Base-by-base conservation (phyloP, 2,113 vertebrate genomes). In the Pelusios castaneus region DNA sequence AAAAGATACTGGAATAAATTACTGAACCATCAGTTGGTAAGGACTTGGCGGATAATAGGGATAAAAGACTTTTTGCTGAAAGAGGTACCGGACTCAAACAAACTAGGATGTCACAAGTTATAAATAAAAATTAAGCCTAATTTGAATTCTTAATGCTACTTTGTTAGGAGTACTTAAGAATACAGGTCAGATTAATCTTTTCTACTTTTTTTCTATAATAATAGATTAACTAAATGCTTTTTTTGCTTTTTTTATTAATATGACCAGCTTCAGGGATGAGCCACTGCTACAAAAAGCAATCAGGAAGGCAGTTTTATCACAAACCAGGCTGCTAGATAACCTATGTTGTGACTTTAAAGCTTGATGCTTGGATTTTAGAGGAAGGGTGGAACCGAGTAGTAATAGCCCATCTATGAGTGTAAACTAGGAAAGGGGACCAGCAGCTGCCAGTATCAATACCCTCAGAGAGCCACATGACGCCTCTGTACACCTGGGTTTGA, bases 381-480 rank as follows among this genome's bases (percentile, higher is more conserved):
- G 29, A 73, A n/a, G 19, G 41, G 0, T 2, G 76, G 88, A 3
- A 76, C 0, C 27, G 0, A 6, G 2, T 2, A 3, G 13, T 4
- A 34, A 0, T 2, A 0, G 2, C 27, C 2, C 13, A 0, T 4
- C 25, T 2, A 63, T 11, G 8, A 88, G 76, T 29, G 0, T 5
- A 47, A 70, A 4, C 1, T 10, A 49, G 24, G 31, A 58, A 31
- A 60, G 45, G 49, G 0, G 2, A 3, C 49, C 1, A 27, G 52
- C 31, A 22, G 43, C 5, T 3, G 14, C 41, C 1, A 12, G 17
- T 34, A 52, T 31, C 3, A 4, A 6, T 43, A 43, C 54, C 67
- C 29, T 11, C n/a, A 47, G 70, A 55, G 34, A 77, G 21, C 41
- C 43, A 34, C n/a, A 25, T 3, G 5, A 31, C 49, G 1, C 2